phyloP scores from a whole-genome alignment of 2,113 vertebrate genomes.

The Melanotaenia duboulayi region DNA sequence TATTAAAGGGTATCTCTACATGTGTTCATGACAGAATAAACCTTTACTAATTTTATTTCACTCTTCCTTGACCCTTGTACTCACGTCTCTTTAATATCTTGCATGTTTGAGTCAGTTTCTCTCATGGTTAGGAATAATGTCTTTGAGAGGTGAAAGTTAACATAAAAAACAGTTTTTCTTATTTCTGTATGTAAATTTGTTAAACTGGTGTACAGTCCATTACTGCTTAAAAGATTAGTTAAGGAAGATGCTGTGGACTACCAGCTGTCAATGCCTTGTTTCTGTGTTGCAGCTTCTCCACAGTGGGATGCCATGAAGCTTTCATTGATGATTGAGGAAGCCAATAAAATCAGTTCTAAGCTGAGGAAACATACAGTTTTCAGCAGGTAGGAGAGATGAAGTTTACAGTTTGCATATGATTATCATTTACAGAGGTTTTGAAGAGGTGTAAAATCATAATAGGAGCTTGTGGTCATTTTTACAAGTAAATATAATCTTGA shows the following conservation, averaged over 20 bases:
- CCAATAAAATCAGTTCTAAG: slow-evolving; percentile 90
- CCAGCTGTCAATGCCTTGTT: not conserved
- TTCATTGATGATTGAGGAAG: slow-evolving; percentile 95
- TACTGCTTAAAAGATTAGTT: not conserved
- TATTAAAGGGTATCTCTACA: no score
- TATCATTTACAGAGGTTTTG: no score
- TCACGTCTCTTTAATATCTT: no score
- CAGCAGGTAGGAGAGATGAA: slow-evolving; percentile 81
- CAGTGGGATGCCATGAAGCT: slow-evolving; percentile 94
- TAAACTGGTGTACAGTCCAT: not conserved
- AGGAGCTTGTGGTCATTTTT: no score
- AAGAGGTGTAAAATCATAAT: not conserved
- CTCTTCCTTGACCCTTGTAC: no score
- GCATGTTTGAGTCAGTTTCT: no score
- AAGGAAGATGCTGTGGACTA: not conserved
- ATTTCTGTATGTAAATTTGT: no score
- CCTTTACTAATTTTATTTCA: no score
- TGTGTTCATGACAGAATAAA: no score
- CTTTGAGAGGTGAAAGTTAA: no score
- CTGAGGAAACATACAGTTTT: slow-evolving; percentile 87
- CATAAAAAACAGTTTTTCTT: no score
- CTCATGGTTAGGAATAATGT: no score
- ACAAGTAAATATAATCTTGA: not conserved
- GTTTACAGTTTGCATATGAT: not conserved
- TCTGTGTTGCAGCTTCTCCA: slow-evolving; percentile 78